Percentiles rank a stretch among this genome's conserved stretches.
These are phyloP conservation scores for Pseudois nayaur DNA, from an alignment of 2,113 vertebrate species.

Conservation along the genomic window DNA sequence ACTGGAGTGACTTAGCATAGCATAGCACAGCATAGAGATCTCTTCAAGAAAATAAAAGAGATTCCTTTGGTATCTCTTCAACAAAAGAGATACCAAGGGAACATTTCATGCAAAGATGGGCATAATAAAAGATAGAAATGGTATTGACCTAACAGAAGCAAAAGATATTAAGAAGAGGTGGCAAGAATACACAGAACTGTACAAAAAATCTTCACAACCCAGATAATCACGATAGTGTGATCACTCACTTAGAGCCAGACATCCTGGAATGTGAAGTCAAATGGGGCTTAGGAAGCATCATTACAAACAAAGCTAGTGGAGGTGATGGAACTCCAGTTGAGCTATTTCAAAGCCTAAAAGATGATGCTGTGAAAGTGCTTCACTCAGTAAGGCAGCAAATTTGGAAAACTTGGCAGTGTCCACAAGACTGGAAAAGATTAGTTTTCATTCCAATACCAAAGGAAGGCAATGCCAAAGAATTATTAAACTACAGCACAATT, in stretches of 20 bases:
- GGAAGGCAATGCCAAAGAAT: not conserved
- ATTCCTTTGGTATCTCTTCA: not conserved
- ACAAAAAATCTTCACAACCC: not conserved
- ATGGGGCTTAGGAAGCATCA: not conserved
- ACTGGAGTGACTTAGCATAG: too few relatives aligned
- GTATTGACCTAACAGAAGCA: not conserved
- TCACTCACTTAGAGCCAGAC: not conserved
- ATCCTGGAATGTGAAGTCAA: not conserved
- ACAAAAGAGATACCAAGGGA: not conserved
- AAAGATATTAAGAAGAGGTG: not conserved
- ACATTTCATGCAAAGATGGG: not conserved
- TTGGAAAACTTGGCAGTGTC: not conserved
- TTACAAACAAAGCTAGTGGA: not conserved
- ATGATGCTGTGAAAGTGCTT: not conserved
- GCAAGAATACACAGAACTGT: not conserved
- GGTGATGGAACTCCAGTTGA: not conserved
- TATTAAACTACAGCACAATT: accelerated
- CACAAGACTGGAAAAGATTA: not conserved
- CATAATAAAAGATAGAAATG: not conserved
- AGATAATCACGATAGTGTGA: not conserved
- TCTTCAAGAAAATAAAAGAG: not conserved
- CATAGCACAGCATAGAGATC: not conserved
- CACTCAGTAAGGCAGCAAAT: not conserved
- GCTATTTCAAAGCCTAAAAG: not conserved
- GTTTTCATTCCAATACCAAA: not conserved